Base-by-base conservation (phyloP, 2,113 vertebrate genomes). In the Rhegmatorhina hoffmannsi region DNA sequence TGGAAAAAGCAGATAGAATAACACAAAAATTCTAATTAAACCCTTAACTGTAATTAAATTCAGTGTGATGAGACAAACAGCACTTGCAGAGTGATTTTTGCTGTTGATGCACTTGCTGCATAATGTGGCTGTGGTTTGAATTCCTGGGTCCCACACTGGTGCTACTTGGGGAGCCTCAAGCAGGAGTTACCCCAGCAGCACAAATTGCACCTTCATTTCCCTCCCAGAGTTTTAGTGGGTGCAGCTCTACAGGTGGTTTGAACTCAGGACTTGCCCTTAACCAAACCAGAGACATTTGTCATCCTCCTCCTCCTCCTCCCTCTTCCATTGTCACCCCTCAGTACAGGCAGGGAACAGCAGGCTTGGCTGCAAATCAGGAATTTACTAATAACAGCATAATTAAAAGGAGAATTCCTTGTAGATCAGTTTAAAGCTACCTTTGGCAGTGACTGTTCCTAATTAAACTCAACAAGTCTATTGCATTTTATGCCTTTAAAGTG, bases 21-120 rank as follows among this genome's bases (percentile, higher is more conserved):
- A 91, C 72, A 91, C 68, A 60, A 87, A 68, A 87, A 49, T 26
- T 49, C n/a, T 84, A 93, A 92, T 96, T 89, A 95, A 92, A 90
- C 72, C 40, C 66, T 36, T 24, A 84, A 31, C 49, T 89, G 86
- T 96, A 94, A 96, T 92, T 93, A 84, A 77, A 88, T 93, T 63
- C 56, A 34, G 82, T 46, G 79, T 78, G 64, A 97, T 24, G 68
- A 84, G 79, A 91, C 60, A 76, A 93, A 70, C 82, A 60, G 59
- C 60, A 24, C 68, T 90, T 36, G 63, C 60, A 69, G 92, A 19
- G 53, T 13, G 47, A 43, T 59, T 93, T 84, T 85, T 92, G 70
- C 62, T 60, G 52, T 60, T 23, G 36, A 31, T 84, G 50, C 11
- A 16, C 40, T 70, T 68, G 34, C 70, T 56, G 2, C 4, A 3